Conservation (phyloP, 1,140 invertebrate genomes). For the Babylonia areolata region DNA sequence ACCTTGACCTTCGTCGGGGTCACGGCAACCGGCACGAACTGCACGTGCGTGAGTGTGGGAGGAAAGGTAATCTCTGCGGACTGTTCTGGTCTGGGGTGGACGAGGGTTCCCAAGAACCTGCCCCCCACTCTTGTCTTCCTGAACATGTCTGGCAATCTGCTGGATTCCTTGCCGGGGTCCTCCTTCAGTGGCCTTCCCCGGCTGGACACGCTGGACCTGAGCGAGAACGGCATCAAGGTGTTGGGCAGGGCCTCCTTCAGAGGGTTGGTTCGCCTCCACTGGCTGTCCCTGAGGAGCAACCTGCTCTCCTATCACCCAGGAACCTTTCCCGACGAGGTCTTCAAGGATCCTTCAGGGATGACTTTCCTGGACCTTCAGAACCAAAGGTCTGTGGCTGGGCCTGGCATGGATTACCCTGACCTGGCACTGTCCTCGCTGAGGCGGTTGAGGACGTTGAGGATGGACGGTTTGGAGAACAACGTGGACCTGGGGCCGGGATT, state of each 20-base stretch:
- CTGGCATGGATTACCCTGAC: not conserved
- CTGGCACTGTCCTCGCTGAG: not conserved
- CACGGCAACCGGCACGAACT: not conserved
- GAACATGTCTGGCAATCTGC: not conserved
- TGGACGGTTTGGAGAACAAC: not conserved
- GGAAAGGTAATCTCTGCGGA: not conserved
- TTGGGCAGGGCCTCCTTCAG: not conserved
- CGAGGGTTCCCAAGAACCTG: not conserved
- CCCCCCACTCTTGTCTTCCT: not conserved
- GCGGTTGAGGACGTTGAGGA: conserved; percentile 1
- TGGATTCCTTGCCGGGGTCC: not conserved
- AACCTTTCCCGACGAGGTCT: not conserved
- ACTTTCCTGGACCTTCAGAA: not conserved
- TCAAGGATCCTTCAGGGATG: not conserved
- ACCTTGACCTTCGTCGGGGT: not conserved
- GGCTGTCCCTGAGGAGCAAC: not conserved
- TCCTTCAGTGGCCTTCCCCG: not conserved
- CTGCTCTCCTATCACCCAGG: not conserved
- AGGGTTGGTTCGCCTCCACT: not conserved
- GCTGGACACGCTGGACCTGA: not conserved
- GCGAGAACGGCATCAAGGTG: not conserved
- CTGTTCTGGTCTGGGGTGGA: not conserved
- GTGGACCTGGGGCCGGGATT: not conserved
- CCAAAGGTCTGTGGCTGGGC: not conserved
- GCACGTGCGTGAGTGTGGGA: not conserved